Conservation (phyloP, 2,888 invertebrate species). For the Leptothorax acervorum region DNA sequence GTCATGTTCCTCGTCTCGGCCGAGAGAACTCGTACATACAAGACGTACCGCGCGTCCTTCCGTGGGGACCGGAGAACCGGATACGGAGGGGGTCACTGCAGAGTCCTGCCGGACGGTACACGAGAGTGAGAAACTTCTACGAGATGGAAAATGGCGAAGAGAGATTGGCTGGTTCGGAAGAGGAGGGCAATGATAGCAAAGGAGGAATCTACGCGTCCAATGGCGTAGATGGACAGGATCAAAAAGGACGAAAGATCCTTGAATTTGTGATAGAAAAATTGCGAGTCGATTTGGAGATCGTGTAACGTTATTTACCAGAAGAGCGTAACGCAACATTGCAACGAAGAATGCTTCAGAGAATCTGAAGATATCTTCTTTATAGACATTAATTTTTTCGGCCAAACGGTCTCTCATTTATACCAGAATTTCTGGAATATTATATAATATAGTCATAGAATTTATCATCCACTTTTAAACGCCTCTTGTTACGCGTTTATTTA, state of each 20-base stretch:
- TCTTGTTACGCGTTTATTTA: not conserved
- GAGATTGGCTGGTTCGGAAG: not conserved
- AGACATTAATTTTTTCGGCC: not conserved
- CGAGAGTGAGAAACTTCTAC: conserved; percentile 59
- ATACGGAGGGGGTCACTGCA: conserved; percentile 44
- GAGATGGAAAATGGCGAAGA: conserved; percentile 30
- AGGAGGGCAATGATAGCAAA: conserved; percentile 10
- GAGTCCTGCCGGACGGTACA: conserved; percentile 39
- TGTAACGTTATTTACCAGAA: not conserved
- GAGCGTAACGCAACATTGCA: not conserved
- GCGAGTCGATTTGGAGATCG: not conserved
- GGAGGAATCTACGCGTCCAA: conserved; percentile 43
- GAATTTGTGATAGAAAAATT: not conserved
- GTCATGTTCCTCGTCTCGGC: conserved; percentile 58
- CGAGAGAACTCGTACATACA: conserved; percentile 55
- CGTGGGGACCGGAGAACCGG: conserved; percentile 61
- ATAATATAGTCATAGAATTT: not conserved
- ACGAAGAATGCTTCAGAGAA: not conserved
- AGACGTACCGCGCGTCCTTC: conserved; percentile 52
- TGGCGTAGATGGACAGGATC: conserved; percentile 52
- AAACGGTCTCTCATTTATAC: not conserved
- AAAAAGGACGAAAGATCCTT: conserved; percentile 3
- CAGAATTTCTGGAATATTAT: not conserved
- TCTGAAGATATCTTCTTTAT: not conserved
- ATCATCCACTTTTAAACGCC: not conserved